Evolutionary conservation across 2,113 vertebrate species (phyloP).

Genomic region (Athene cunicularia): DNA sequence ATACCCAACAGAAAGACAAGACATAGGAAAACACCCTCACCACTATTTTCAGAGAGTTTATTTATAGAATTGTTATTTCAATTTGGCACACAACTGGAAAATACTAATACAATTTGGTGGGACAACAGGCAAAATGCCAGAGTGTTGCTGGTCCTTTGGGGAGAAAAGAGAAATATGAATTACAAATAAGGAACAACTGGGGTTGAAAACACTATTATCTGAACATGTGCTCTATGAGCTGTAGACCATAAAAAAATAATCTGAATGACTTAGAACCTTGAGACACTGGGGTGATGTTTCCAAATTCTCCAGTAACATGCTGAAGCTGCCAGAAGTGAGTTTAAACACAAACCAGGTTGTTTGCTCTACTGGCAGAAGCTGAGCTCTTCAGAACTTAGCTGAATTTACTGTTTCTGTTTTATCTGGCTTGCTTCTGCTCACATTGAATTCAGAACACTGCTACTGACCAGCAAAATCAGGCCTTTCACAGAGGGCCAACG

Average conservation of each 20-base stretch:
- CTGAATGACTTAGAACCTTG: neutral
- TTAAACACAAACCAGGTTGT: neutral
- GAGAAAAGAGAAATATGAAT: neutral
- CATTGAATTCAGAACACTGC: neutral
- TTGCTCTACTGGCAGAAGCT: neutral
- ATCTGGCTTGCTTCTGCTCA: neutral
- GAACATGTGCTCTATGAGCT: neutral
- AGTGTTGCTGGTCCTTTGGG: neutral
- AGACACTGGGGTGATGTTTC: neutral
- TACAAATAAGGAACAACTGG: neutral
- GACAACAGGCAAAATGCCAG: neutral
- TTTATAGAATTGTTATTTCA: constrained; percentile 18
- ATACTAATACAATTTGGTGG: constrained; percentile 9
- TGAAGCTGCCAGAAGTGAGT: neutral
- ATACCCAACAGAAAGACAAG: neutral
- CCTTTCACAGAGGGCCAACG: neutral
- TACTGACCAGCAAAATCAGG: neutral
- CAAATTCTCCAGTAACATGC: neutral
- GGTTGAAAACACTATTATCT: neutral
- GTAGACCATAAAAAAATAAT: neutral
- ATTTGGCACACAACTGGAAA: constrained; percentile 44
- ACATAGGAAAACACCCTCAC: neutral
- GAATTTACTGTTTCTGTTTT: neutral
- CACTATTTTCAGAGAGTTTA: constrained; percentile 40
- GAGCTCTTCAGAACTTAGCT: neutral